Conservation (phyloP, 2,888 invertebrate genomes). For the Reticulitermes lucifugus region DNA sequence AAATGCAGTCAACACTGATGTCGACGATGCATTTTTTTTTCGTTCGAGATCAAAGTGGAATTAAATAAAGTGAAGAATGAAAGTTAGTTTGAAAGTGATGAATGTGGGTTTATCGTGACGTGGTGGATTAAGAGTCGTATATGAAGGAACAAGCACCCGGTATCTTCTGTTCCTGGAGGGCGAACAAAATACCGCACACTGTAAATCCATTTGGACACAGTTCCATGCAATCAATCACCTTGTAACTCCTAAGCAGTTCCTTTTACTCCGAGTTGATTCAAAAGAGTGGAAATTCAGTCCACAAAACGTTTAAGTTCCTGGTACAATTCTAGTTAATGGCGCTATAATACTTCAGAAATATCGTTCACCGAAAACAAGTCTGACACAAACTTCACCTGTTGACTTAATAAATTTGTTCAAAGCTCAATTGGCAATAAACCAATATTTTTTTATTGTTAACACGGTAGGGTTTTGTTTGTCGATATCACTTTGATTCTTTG, state of each 20-base stretch:
- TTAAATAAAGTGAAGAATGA: not conserved
- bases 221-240: not conserved
- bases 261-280: not conserved
- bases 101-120: not conserved
- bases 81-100: not conserved
- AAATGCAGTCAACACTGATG: not conserved
- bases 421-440: conserved; percentile 41
- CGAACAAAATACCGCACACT: not conserved
- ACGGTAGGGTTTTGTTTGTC: not conserved
- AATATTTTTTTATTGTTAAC: not conserved
- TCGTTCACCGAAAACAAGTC: not conserved
- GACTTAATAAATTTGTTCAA: conserved; percentile 47
- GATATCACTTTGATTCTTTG: not conserved
- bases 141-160: conserved; percentile 14
- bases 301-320: conserved; percentile 4
- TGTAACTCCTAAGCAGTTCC: not conserved
- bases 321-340: conserved; percentile 22
- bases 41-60: not conserved
- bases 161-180: not conserved
- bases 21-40: no score
- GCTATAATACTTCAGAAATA: not conserved
- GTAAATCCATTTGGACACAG: not conserved
- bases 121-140: not conserved
- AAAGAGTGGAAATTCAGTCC: not conserved
- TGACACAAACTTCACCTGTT: conserved; percentile 6